Evolutionary conservation across 1,140 invertebrate species (phyloP).

Genomic region (Sitobion miscanthi): DNA sequence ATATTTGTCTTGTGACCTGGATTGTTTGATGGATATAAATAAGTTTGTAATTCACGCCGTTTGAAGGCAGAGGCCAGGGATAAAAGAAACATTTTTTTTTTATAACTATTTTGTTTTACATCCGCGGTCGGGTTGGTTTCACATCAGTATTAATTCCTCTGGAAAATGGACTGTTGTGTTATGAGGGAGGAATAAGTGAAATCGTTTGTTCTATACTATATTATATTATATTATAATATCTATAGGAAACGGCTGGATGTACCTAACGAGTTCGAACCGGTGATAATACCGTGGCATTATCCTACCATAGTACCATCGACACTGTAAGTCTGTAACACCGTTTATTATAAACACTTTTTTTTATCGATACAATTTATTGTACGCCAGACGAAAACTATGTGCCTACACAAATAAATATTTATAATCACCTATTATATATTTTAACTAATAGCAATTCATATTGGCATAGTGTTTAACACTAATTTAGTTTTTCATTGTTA

Average conservation of each 20-base stretch:
- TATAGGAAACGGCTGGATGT: not conserved
- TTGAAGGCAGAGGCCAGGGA: not conserved
- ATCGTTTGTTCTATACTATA: not conserved
- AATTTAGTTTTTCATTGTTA: too few species aligned
- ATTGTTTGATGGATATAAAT: not conserved
- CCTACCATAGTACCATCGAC: rapidly evolving
- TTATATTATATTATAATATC: not conserved
- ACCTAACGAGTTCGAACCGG: not conserved
- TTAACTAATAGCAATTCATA: too few species aligned
- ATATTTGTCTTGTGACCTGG: not conserved
- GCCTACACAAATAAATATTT: not conserved
- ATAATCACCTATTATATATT: too few species aligned
- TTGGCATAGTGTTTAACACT: too few species aligned
- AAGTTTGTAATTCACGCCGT: not conserved
- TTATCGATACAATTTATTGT: not conserved
- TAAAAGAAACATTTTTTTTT: not conserved
- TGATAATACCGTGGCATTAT: not conserved
- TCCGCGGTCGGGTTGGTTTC: not conserved
- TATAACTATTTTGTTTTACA: not conserved
- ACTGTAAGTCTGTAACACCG: not conserved
- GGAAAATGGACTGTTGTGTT: not conserved
- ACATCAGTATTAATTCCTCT: not conserved
- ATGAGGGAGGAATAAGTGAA: not conserved
- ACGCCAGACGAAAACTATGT: too few species aligned
- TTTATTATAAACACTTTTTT: not conserved